A percentile compares a stretch with the other conserved stretches of the same genome.
These are phyloP conservation scores for Ctenomys sociabilis DNA, from an alignment of 2,113 vertebrate species.

Conservation along the genomic window DNA sequence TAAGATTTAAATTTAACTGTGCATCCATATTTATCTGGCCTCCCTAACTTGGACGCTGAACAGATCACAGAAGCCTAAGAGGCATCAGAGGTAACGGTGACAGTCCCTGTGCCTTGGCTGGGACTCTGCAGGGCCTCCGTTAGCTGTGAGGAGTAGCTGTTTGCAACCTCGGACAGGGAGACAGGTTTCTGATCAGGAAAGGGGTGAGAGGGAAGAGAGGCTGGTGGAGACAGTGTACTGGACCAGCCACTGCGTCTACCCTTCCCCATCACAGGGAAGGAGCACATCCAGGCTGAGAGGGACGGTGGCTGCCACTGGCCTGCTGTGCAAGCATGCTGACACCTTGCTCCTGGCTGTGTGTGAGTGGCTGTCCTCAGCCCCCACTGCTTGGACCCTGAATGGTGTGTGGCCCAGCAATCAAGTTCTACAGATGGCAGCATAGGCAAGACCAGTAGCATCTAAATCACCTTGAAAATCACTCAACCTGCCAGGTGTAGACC, in stretches of 20 bases:
- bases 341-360: rapidly evolving
- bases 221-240: background rate
- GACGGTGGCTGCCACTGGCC: background rate
- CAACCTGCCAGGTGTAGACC: too few species aligned
- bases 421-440: background rate
- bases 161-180: background rate
- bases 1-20: background rate
- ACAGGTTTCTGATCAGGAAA: background rate
- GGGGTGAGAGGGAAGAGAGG: background rate
- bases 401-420: background rate
- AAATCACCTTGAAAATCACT: background rate
- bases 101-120: too few species aligned
- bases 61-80: background rate
- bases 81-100: background rate
- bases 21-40: background rate
- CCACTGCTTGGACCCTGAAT: background rate
- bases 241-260: too few species aligned
- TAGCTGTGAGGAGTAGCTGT: too few species aligned
- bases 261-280: background rate
- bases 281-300: background rate
- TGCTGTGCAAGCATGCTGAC: background rate
- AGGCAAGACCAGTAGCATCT: background rate
- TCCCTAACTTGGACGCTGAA: background rate
- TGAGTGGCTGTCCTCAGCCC: background rate
- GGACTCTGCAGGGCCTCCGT: background rate